phyloP scores from a whole-genome alignment of 2,113 vertebrate species.

The Mus pahari region DNA sequence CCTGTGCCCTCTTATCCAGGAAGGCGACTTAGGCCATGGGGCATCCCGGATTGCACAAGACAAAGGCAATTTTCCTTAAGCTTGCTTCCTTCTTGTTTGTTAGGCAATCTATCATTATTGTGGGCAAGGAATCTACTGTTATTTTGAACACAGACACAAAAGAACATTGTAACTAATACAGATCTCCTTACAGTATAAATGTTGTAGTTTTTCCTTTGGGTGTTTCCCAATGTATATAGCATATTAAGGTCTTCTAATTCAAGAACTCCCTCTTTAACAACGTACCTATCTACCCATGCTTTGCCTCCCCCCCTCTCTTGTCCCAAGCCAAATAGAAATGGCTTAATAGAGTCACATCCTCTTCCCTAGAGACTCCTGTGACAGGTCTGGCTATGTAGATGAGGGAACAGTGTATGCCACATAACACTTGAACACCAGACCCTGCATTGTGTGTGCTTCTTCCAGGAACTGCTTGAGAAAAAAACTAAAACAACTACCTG shows the following conservation, averaged over 20 bases:
- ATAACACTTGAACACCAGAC: background rate
- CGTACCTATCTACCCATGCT: background rate
- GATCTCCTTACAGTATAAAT: fast-evolving
- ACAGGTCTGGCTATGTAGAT: background rate
- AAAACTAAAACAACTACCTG: background rate
- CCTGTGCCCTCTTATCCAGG: background rate
- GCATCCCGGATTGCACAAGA: background rate
- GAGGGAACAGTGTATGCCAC: too few species aligned
- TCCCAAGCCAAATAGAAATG: background rate
- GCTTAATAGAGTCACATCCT: background rate
- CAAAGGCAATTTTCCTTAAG: background rate
- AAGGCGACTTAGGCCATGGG: background rate
- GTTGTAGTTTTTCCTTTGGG: background rate
- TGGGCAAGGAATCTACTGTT: background rate
- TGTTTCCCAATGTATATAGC: background rate
- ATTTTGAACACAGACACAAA: background rate
- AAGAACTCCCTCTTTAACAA: background rate
- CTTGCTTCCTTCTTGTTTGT: background rate
- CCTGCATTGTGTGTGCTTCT: background rate
- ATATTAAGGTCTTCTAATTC: background rate
- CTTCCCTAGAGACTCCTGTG: background rate
- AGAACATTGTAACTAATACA: background rate
- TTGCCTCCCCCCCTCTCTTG: background rate
- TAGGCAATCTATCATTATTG: background rate
- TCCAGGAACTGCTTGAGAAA: background rate